phyloP scores from a whole-genome alignment of 2,797 vertebrate species.

The Lutjanus campechanus region DNA sequence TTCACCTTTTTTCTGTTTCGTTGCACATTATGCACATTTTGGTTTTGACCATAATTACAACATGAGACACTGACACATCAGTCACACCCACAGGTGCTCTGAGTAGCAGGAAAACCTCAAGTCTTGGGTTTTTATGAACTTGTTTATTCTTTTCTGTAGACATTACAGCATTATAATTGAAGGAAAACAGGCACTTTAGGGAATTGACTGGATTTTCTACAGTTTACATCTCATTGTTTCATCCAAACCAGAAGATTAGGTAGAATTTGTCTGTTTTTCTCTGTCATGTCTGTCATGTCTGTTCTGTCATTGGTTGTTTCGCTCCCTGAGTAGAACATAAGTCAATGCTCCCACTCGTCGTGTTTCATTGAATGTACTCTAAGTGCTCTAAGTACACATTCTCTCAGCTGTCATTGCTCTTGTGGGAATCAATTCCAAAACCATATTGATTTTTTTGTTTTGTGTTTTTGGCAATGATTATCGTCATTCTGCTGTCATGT shows the following conservation, averaged over 20 bases:
- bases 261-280: constrained; percentile 52
- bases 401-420: constrained; percentile 21
- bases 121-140: constrained; percentile 19
- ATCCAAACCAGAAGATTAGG: constrained; percentile 53
- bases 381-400: constrained; percentile 26
- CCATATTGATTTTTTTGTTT: constrained; percentile 1
- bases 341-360: constrained; percentile 34
- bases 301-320: constrained; percentile 76
- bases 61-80: constrained; percentile 64
- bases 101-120: constrained; percentile 63
- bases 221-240: constrained; percentile 52
- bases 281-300: constrained; percentile 43
- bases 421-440: constrained; percentile 7
- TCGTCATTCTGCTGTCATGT: constrained; percentile 53
- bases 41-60: constrained; percentile 62
- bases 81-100: constrained; percentile 45
- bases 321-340: constrained; percentile 66
- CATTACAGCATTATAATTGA: constrained; percentile 73
- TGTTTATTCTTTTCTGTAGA: constrained; percentile 69
- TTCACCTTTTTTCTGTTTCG: constrained; percentile 5
- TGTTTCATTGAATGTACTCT: constrained; percentile 50
- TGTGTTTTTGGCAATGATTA: constrained; percentile 62
- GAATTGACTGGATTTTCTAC: constrained; percentile 54
- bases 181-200: constrained; percentile 60
- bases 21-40: constrained; percentile 36